Percentiles rank a stretch among this genome's conserved stretches.
Conservation (phyloP, 1,140 invertebrate species). For the Drosophila tsacasi region DNA sequence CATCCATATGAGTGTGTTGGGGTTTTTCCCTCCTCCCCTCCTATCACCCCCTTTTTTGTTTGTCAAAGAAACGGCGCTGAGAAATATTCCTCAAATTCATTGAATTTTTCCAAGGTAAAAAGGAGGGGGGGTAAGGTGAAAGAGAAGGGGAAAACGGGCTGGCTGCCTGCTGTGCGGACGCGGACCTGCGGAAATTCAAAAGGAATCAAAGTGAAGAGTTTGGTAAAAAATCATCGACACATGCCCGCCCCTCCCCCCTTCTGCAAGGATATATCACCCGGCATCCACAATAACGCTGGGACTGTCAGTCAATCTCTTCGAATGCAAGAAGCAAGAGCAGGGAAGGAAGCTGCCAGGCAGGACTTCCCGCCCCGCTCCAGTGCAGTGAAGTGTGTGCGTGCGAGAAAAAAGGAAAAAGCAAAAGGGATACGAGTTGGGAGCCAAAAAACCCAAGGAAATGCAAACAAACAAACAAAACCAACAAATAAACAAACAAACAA, state of each 20-base stretch:
- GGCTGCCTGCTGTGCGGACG: conserved; percentile 23
- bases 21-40: neutral
- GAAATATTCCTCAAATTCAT: conserved; percentile 76
- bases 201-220: conserved; percentile 74
- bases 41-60: conserved; percentile 29
- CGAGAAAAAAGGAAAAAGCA: conserved; percentile 5
- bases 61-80: conserved; percentile 71
- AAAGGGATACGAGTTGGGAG: conserved; percentile 4
- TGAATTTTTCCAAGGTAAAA: conserved; percentile 44
- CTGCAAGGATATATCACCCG: conserved; percentile 10
- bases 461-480: conserved; percentile 39
- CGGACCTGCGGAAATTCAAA: conserved; percentile 66
- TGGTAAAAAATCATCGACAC: conserved; percentile 43
- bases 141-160: neutral
- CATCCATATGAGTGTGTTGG: conserved; percentile 34
- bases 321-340: conserved; percentile 4
- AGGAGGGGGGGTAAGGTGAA: neutral
- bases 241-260: neutral
- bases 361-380: neutral
- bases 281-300: conserved; percentile 26
- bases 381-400: conserved; percentile 23
- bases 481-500: conserved; percentile 36
- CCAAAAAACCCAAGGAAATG: conserved; percentile 13
- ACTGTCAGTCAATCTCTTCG: conserved; percentile 53
- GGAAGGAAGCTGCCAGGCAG: neutral